A percentile compares a stretch with the other conserved stretches of the same genome.
Evolutionary conservation across 2,113 vertebrate species (phyloP).

Genomic region (Opisthocomus hoazin): DNA sequence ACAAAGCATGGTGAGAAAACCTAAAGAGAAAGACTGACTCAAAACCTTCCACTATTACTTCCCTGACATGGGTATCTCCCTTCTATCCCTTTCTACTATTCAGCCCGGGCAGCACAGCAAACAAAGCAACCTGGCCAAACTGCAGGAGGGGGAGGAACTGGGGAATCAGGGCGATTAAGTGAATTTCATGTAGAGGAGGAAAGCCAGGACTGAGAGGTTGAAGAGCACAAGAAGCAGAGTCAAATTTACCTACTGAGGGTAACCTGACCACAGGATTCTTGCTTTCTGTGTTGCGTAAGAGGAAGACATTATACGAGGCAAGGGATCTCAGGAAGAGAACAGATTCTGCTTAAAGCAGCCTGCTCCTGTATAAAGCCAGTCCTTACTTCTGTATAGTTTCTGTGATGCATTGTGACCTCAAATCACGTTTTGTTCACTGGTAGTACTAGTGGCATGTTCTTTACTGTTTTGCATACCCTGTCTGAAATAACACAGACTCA

Average conservation of each 20-base stretch:
- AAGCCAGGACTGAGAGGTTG: background rate
- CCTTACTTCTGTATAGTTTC: background rate
- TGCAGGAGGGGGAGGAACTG: background rate
- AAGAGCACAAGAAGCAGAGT: background rate
- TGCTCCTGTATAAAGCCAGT: background rate
- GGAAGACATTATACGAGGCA: background rate
- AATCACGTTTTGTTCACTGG: background rate
- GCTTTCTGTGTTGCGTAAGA: background rate
- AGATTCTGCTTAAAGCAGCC: background rate
- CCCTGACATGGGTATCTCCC: background rate
- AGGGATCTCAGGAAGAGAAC: background rate
- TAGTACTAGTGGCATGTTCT: background rate
- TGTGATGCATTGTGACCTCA: background rate
- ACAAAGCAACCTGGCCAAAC: background rate
- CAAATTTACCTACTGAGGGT: background rate
- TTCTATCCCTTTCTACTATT: background rate
- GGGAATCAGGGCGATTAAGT: background rate
- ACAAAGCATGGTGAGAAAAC: background rate
- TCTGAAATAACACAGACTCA: background rate
- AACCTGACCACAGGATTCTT: background rate
- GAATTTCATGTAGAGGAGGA: background rate
- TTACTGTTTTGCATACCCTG: background rate
- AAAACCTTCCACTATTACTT: background rate
- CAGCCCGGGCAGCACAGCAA: background rate
- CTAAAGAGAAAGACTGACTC: background rate